Evolutionary conservation across 2,113 vertebrate species (phyloP), one percentile per base, ranked within the genome.

Genomic region (Cyanocitta stelleri): DNA sequence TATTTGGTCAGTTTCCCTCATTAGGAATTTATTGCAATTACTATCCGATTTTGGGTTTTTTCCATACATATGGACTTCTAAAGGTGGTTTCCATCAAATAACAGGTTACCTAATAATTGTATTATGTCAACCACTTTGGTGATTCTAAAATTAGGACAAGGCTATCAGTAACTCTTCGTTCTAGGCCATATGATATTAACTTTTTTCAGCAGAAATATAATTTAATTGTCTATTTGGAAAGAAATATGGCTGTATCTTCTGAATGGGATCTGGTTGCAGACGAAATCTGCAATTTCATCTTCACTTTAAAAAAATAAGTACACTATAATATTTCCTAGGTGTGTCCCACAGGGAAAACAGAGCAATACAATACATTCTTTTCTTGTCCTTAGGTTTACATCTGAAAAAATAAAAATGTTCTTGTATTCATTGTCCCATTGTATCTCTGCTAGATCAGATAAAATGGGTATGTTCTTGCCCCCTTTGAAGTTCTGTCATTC

Each of bases 381-480:
- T 67, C 46, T 80, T 74, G 49, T 46, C 59, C 35, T 95, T 63
- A 26, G 37, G 51, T 96, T 90, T 77, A 93, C 26, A 63, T 71
- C 64, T 48, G 58, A 77, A 74, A 63, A 80, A 90, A 29, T 11
- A 41, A 16, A 69, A 35, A 24, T 30, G 16, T 46, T 83, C 59
- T 66, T 71, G 19, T 17, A 33, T 67, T 67, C 56, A 89, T 90
- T 90, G 76, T 92, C 73, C 72, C 48, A 86, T 88, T 96, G 76
- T 93, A 43, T 49, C 56, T 52, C 59, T 84, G 32, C 41, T 61
- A 24, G 30, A 92, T 88, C 88, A 94, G 88, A 95, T 94, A 94
- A 85, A 89, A 29, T 0, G 22, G 48, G 39, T 21, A 27, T 35
- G 43, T 30, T 84, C 82, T n/a, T 52, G 23, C 8, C 77, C 7